Conservation (phyloP, 1,140 invertebrate species). For the Drosophila pachea region DNA sequence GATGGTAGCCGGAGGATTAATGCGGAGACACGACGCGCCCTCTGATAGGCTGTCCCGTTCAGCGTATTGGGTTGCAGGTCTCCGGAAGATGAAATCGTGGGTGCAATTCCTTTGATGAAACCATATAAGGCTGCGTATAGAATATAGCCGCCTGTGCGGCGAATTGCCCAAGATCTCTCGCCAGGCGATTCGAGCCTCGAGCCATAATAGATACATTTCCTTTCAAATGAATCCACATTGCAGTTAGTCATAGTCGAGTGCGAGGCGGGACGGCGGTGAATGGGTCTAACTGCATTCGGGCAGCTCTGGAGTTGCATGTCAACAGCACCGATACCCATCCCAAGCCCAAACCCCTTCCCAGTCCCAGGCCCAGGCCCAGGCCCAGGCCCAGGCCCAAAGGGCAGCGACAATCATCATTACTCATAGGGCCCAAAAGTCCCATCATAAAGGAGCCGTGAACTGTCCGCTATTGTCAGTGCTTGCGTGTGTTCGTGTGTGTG, state of each 20-base stretch:
- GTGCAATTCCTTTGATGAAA: background rate
- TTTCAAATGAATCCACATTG: no score
- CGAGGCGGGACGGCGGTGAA: background rate
- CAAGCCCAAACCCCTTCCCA: background rate
- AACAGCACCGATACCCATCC: background rate
- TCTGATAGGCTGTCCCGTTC: background rate
- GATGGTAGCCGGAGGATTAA: conserved; percentile 18
- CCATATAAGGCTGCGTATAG: background rate
- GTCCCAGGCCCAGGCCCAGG: background rate
- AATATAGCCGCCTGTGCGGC: no score
- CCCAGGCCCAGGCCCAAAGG: conserved; percentile 1
- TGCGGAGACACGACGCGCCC: background rate
- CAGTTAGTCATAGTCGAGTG: background rate
- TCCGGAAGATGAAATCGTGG: background rate
- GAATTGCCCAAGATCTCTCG: no score
- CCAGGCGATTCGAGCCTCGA: no score
- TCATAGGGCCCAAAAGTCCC: conserved; percentile 36
- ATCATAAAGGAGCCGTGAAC: conserved; percentile 30
- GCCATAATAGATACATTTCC: no score
- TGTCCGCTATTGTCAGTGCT: conserved; percentile 7
- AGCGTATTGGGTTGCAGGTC: background rate
- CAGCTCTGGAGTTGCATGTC: conserved; percentile 4
- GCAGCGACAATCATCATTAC: conserved; percentile 40
- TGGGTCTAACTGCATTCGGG: background rate
- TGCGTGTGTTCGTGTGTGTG: conserved; percentile 14